Base-by-base conservation (phyloP, 2,888 invertebrate species). In the Omphaloscelis lunosa region DNA sequence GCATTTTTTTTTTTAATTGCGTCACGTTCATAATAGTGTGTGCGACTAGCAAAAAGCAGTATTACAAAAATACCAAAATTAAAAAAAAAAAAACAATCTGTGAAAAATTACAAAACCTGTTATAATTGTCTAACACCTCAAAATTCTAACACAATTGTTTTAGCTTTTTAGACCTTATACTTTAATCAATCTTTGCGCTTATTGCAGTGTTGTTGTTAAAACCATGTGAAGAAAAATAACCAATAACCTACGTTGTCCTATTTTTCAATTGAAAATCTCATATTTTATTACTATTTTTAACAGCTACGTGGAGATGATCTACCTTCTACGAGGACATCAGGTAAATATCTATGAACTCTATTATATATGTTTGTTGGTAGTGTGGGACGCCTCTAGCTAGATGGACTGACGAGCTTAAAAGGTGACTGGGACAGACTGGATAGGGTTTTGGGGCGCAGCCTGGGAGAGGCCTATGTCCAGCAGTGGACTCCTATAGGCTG, bases 101-200 rank as follows among this genome's bases (percentile, higher is more conserved):
- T 27, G 17, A 56, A 11, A 27, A 17, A 23, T 4, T 17, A 77
- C 58, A 65, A 69, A 83, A 11, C 51, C 23, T 77, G 27, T 82
- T 17, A 39, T 59, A 74, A 34, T 5, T 51, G 29, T 58, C 58
- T 84, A 82, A 85, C 72, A 75, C 15, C 11, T 75, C 29, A 72
- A 85, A 75, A 80, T 83, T 85, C 58, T 83, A 83, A 85, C 76
- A 61, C 20, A 17, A 41, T 15, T n/a, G 34, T 5, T 72, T 81
- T 70, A 69, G 68, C 82, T 81, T 75, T 62, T 62, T 63, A 56
- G 20, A 65, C 27, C n/a, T 78, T 62, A 7, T 82, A 65, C 39
- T 75, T 72, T 81, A 61, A 82, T 69, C 58, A 61, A 82, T 84
- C 82, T 88, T 87, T 76, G 80, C 83, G 88, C 88, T 90, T 83